Evolutionary conservation across 2,113 vertebrate species (phyloP).

Genomic region (Ciconia stormi): DNA sequence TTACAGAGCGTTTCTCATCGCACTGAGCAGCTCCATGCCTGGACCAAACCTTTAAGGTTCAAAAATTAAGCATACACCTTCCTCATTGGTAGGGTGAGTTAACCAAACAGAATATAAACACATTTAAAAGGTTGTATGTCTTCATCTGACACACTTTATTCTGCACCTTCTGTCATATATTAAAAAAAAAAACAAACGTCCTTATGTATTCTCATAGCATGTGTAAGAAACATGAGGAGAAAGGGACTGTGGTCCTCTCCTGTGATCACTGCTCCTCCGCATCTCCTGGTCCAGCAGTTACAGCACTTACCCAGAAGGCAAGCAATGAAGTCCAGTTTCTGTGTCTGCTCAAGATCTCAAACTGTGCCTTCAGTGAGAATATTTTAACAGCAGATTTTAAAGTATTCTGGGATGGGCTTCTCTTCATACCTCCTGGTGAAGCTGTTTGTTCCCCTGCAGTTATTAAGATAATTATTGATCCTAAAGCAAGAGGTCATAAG

Average conservation of each 20-base stretch:
- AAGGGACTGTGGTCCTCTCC: not conserved
- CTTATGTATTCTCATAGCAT: not conserved
- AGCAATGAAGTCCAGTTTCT: not conserved
- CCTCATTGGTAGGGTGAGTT: not conserved
- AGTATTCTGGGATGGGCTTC: not conserved
- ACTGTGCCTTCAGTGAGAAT: not conserved
- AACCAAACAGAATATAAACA: not conserved
- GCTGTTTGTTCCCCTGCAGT: not conserved
- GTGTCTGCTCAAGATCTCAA: not conserved
- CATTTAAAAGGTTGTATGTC: not conserved
- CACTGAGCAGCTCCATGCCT: not conserved
- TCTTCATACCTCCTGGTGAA: not conserved
- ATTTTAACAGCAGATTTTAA: not conserved
- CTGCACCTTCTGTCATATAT: not conserved
- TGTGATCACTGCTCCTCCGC: not conserved
- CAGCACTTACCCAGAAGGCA: not conserved
- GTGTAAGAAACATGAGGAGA: not conserved
- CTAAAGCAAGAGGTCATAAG: not conserved
- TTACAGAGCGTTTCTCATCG: not conserved
- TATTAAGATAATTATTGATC: not conserved
- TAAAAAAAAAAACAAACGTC: not conserved
- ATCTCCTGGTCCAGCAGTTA: not conserved
- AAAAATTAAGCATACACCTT: not conserved
- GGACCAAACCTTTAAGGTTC: not conserved
- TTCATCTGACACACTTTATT: not conserved